These are phyloP conservation scores for Pollachius pollachius DNA, from an alignment of 2,113 vertebrate genomes.

Conservation along the genomic window DNA sequence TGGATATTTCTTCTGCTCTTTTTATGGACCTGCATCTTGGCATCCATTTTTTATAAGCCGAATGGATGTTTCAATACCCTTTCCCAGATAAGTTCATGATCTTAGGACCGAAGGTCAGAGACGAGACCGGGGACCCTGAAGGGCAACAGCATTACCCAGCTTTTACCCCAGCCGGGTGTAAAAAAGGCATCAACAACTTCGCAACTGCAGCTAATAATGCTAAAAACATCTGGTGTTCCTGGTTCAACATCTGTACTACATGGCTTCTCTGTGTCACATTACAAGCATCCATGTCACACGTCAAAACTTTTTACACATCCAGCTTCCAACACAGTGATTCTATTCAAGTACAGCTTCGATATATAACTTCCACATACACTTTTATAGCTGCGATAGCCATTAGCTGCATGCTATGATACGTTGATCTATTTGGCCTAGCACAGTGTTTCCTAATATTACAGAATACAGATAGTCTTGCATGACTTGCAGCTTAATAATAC, in stretches of 20 bases:
- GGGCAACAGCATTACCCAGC: conserved; percentile 49
- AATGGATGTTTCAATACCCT: conserved; percentile 59
- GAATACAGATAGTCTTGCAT: conserved; percentile 51
- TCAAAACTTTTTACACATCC: conserved; percentile 29
- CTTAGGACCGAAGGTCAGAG: conserved; percentile 53
- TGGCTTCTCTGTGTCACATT: conserved; percentile 53
- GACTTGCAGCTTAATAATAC: conserved; percentile 50
- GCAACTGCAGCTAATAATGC: conserved; percentile 60
- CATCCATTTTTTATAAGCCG: conserved; percentile 47
- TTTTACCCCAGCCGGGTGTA: conserved; percentile 67
- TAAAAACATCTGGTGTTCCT: conserved; percentile 52
- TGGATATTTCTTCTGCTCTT: conserved; percentile 68
- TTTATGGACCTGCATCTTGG: conserved; percentile 56
- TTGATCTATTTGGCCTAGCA: conserved; percentile 52
- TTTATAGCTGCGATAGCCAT: conserved; percentile 59
- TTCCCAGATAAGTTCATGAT: conserved; percentile 42
- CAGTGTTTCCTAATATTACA: conserved; percentile 59
- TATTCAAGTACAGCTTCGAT: conserved; percentile 56
- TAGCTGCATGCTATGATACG: conserved; percentile 64
- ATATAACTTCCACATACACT: conserved; percentile 57
- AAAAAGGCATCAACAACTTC: conserved; percentile 43
- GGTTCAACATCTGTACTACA: conserved; percentile 52
- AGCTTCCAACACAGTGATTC: conserved; percentile 56
- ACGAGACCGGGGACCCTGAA: conserved; percentile 58
- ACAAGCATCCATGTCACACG: conserved; percentile 50